Conservation (phyloP, 2,888 invertebrate species). For the Erebia palarica region DNA sequence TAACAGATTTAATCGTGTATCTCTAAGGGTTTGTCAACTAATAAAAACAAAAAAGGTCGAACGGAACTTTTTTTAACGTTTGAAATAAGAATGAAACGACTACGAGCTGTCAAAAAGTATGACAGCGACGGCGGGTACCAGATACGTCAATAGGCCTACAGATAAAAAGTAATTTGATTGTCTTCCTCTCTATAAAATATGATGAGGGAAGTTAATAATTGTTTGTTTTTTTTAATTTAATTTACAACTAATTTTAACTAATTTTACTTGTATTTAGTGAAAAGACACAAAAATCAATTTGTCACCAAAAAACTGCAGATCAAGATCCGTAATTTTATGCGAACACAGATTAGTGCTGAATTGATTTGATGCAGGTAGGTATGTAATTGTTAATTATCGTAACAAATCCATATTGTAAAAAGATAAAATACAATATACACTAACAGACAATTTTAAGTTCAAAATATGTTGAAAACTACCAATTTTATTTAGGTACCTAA, state of each 20-base stretch:
- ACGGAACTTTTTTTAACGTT: conserved; percentile 52
- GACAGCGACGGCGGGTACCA: conserved; percentile 70
- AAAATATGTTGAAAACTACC: too few relatives aligned
- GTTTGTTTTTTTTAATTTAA: not conserved
- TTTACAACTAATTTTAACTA: not conserved
- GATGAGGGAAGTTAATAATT: conserved; percentile 24
- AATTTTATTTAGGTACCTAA: too few relatives aligned
- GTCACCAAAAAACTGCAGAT: too few relatives aligned
- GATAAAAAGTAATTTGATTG: conserved; percentile 47
- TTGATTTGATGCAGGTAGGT: too few relatives aligned
- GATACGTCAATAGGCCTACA: conserved; percentile 68
- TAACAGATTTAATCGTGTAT: conserved; percentile 46
- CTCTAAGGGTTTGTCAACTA: conserved; percentile 61
- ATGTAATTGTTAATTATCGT: too few relatives aligned
- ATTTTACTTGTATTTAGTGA: too few relatives aligned
- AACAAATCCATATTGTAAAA: too few relatives aligned
- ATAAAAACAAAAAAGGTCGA: conserved; percentile 61
- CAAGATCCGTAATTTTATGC: too few relatives aligned
- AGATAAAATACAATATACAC: too few relatives aligned
- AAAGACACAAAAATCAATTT: too few relatives aligned
- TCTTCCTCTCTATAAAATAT: conserved; percentile 32
- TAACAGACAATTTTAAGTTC: too few relatives aligned
- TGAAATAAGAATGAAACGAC: conserved; percentile 54
- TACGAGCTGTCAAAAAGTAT: conserved; percentile 65
- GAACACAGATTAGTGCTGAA: too few relatives aligned